Percentiles rank a stretch among this genome's conserved stretches.
Conservation (phyloP, 2,888 invertebrate species). For the Limnephilus marmoratus region DNA sequence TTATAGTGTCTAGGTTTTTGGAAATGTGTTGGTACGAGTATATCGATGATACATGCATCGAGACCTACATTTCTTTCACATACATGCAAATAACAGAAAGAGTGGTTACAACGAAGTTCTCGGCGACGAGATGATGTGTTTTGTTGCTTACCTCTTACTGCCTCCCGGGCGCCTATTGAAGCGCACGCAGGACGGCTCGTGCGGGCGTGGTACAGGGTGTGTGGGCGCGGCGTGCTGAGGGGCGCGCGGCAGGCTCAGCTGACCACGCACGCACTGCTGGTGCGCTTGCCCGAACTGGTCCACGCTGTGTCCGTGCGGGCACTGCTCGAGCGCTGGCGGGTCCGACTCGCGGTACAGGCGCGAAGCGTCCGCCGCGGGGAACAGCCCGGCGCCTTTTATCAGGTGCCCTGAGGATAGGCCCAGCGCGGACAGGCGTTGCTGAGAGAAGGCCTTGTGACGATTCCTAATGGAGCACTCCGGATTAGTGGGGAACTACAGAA, state of each 20-base stretch:
- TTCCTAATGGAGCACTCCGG: constrained; percentile 71
- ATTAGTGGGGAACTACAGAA: constrained; percentile 10
- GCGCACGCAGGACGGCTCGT: constrained; percentile 76
- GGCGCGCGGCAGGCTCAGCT: constrained; percentile 69
- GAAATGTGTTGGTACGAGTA: too few relatives aligned
- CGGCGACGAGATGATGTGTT: too few relatives aligned
- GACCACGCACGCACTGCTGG: constrained; percentile 75
- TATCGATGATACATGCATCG: too few relatives aligned
- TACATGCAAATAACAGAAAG: constrained; percentile 69
- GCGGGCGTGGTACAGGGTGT: constrained; percentile 71
- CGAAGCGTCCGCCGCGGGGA: constrained; percentile 76
- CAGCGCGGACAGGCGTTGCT: constrained; percentile 76
- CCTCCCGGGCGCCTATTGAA: constrained; percentile 76
- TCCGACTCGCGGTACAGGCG: constrained; percentile 76
- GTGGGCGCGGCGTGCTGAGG: constrained; percentile 69
- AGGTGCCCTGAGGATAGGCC: constrained; percentile 76
- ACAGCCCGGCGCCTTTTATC: constrained; percentile 75
- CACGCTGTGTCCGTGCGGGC: constrained; percentile 75
- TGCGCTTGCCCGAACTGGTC: constrained; percentile 77
- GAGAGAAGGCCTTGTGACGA: constrained; percentile 77
- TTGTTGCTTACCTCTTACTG: constrained; percentile 68
- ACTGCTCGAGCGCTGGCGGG: constrained; percentile 69
- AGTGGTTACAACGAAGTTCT: too few relatives aligned
- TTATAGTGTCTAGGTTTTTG: too few relatives aligned
- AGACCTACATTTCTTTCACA: too few relatives aligned